Evolutionary conservation across 2,113 vertebrate species (phyloP).

Genomic region (Nothoprocta pentlandii): DNA sequence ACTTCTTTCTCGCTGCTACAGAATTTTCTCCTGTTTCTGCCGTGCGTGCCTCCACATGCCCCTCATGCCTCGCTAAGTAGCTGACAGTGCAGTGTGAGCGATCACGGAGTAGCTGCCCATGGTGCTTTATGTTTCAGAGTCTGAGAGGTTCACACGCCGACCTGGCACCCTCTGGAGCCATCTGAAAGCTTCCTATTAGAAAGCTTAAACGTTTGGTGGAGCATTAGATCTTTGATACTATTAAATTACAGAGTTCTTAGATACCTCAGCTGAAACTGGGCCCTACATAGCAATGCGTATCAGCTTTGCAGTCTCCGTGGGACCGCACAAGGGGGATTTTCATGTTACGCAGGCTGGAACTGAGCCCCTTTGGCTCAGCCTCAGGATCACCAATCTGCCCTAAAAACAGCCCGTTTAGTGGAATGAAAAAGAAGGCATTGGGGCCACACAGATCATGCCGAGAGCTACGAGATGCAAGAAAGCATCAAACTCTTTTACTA

Average conservation of each 20-base stretch:
- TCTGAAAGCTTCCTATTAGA: background rate
- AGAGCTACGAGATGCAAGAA: background rate
- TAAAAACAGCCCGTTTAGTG: background rate
- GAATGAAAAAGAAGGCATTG: background rate
- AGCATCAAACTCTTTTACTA: background rate
- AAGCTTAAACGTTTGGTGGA: background rate
- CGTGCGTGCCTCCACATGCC: background rate
- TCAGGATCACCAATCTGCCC: background rate
- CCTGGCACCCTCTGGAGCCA: background rate
- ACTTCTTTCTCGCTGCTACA: background rate
- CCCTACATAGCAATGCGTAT: background rate
- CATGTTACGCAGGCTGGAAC: accelerated
- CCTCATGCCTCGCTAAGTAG: background rate
- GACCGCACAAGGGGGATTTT: background rate
- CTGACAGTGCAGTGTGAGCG: accelerated
- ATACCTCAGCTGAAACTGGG: background rate
- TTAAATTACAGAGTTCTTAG: background rate
- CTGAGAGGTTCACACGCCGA: background rate
- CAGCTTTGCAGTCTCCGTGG: background rate
- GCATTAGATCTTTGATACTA: background rate
- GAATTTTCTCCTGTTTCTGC: background rate
- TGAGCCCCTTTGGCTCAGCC: background rate
- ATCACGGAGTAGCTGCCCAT: background rate
- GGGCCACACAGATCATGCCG: background rate
- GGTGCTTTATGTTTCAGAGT: background rate